Percentiles rank a stretch among this genome's conserved stretches.
phyloP scores from a whole-genome alignment of 1,140 invertebrate genomes.

The Dendrolimus kikuchii region DNA sequence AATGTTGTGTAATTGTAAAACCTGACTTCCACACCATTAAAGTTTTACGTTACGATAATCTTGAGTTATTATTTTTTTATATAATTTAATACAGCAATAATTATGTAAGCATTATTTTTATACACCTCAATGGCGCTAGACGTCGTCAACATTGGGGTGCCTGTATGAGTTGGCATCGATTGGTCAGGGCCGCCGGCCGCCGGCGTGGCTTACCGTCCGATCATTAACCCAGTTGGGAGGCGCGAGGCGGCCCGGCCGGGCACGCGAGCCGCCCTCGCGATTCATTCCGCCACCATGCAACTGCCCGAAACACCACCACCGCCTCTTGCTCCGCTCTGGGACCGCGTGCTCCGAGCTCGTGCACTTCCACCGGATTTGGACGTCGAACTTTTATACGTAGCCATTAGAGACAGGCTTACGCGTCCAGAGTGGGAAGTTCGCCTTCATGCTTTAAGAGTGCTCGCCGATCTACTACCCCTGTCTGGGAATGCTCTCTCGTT shows the following conservation, averaged over 20 bases:
- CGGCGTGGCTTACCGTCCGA: constrained; percentile 54
- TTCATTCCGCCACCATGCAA: constrained; percentile 54
- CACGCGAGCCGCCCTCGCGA: constrained; percentile 38
- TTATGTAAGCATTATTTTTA: background rate
- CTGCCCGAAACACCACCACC: constrained; percentile 60
- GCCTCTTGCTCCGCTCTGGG: constrained; percentile 81
- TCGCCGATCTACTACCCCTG: constrained; percentile 82
- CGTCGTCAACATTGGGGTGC: background rate
- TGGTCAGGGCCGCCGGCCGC: constrained; percentile 38
- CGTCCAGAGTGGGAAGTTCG: constrained; percentile 88
- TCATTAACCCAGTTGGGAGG: constrained; percentile 68
- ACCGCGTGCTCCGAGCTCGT: constrained; percentile 78
- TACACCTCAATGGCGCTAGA: constrained; percentile 2
- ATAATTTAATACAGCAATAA: background rate
- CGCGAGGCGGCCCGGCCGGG: constrained; percentile 49
- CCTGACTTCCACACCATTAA: too few species aligned
- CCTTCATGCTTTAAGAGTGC: constrained; percentile 82
- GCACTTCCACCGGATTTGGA: constrained; percentile 77
- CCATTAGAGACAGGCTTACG: constrained; percentile 79
- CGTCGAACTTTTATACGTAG: constrained; percentile 76
- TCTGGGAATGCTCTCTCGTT: constrained; percentile 77
- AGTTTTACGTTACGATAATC: too few species aligned
- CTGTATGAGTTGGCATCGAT: constrained; percentile 47
- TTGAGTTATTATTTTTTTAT: too few species aligned
- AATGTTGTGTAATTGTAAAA: too few species aligned